phyloP scores from a whole-genome alignment of 2,888 invertebrate species.

The Diarsia dahlii region DNA sequence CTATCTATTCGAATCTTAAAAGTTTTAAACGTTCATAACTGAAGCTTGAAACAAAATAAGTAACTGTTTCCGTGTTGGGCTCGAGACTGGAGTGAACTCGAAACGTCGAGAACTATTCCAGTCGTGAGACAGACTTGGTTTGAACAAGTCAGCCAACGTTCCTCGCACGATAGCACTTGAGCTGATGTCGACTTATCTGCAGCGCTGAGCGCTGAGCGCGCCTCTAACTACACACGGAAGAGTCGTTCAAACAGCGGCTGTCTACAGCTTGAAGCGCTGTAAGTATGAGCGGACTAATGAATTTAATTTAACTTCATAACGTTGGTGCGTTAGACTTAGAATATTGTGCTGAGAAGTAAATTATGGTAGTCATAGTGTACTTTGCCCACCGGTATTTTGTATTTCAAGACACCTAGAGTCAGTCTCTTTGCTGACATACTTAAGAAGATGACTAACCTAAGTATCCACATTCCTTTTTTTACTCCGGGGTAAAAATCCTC shows the following conservation, averaged over 20 bases:
- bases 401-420: not conserved
- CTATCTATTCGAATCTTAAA: slow-evolving; percentile 4
- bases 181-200: slow-evolving; percentile 73
- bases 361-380: not conserved
- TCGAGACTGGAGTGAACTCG: slow-evolving; percentile 62
- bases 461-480: not conserved
- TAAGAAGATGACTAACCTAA: not conserved
- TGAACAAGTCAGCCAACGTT: slow-evolving; percentile 70
- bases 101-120: slow-evolving; percentile 67
- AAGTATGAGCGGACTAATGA: slow-evolving; percentile 51
- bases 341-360: slow-evolving; percentile 26
- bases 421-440: not conserved
- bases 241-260: slow-evolving; percentile 54
- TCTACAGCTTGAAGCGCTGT: slow-evolving; percentile 49
- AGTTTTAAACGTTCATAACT: slow-evolving; percentile 64
- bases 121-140: slow-evolving; percentile 68
- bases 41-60: slow-evolving; percentile 67
- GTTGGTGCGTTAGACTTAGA: slow-evolving; percentile 50
- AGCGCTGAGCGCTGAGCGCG: slow-evolving; percentile 54
- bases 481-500: too few species aligned
- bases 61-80: slow-evolving; percentile 60
- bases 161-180: slow-evolving; percentile 70
- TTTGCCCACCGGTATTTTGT: not conserved
- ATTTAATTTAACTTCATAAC: slow-evolving; percentile 50
- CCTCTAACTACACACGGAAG: slow-evolving; percentile 65